Conservation (phyloP, 2,888 invertebrate genomes). For the Hetaerina titia region DNA sequence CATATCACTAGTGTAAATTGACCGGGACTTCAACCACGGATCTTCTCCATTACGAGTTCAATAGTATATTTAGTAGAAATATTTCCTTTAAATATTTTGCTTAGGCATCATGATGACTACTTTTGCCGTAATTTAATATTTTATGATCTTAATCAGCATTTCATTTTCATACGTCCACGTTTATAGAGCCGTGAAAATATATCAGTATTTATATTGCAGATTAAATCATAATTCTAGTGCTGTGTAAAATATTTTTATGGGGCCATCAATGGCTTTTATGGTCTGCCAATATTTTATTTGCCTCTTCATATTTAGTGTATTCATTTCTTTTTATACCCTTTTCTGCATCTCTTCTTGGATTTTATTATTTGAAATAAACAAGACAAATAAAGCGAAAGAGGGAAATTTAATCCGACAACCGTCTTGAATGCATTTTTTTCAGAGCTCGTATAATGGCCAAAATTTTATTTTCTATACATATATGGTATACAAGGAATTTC, state of each 20-base stretch:
- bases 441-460: neutral
- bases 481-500: too few species aligned
- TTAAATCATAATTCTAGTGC: neutral
- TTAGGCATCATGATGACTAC: too few species aligned
- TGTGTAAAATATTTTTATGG: neutral
- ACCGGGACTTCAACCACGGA: too few species aligned
- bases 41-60: too few species aligned
- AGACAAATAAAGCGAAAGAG: neutral
- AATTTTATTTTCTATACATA: neutral
- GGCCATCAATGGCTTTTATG: neutral
- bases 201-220: neutral
- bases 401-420: conserved; percentile 25
- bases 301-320: neutral
- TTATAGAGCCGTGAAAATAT: neutral
- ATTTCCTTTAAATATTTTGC: too few species aligned
- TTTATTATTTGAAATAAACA: neutral
- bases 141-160: neutral
- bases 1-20: too few species aligned
- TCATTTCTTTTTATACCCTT: neutral
- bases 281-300: neutral
- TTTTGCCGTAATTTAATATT: neutral
- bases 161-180: neutral
- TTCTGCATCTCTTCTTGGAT: neutral
- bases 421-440: neutral
- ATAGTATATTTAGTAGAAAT: too few species aligned